Conservation (phyloP, 2,113 vertebrate genomes). For the Carassius carassius region DNA sequence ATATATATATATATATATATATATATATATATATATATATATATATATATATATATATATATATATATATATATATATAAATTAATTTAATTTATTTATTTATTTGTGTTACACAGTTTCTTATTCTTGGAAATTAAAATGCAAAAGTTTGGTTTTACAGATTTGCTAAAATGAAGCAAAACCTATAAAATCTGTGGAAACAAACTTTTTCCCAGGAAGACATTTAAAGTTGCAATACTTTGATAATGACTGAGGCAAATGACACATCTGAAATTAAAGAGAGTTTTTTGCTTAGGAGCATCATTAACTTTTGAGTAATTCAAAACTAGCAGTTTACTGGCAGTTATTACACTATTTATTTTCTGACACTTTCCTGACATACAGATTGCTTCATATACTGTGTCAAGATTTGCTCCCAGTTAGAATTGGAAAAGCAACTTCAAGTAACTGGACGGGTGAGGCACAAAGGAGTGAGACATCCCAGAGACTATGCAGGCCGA, state of each 20-base stretch:
- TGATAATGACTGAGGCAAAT: background rate
- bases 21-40: no score
- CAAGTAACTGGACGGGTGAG: background rate
- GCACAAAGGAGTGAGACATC: background rate
- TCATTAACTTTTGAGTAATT: background rate
- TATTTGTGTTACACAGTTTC: no score
- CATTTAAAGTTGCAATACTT: background rate
- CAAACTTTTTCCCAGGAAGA: background rate
- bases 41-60: no score
- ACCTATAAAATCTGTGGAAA: background rate
- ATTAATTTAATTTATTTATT: no score
- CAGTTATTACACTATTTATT: background rate
- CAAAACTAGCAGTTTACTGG: background rate
- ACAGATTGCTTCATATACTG: conserved; percentile 1
- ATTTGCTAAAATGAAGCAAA: no score
- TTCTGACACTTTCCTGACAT: background rate
- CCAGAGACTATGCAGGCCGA: background rate
- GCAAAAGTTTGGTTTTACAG: no score
- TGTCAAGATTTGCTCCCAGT: background rate
- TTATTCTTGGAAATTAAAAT: background rate
- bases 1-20: no score
- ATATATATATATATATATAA: no score
- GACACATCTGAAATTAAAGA: no score
- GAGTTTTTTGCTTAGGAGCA: background rate
- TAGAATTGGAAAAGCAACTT: background rate